Evolutionary conservation across 2,113 vertebrate genomes (phyloP).

Genomic region (Oreochromis tanganicae): DNA sequence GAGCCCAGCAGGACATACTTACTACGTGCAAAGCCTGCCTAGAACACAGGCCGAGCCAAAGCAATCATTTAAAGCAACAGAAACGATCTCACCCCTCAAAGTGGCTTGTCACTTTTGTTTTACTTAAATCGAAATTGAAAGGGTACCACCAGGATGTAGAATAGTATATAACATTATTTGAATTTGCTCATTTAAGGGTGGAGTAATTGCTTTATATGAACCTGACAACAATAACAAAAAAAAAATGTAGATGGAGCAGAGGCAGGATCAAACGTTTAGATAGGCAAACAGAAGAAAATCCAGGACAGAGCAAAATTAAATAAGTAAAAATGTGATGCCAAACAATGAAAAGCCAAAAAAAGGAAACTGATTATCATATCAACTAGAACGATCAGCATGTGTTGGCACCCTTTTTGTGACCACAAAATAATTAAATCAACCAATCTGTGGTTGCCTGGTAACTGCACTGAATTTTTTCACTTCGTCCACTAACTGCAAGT

Average conservation of each 20-base stretch:
- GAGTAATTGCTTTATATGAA: not conserved
- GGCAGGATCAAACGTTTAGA: not conserved
- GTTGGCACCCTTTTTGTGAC: not conserved
- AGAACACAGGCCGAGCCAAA: not conserved
- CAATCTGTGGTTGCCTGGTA: not conserved
- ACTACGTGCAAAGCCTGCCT: not conserved
- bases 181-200: not conserved
- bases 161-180: not conserved
- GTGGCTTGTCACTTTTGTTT: not conserved
- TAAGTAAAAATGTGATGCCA: not conserved
- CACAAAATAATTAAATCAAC: not conserved
- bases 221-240: not conserved
- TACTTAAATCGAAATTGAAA: not conserved
- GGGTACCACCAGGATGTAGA: not conserved
- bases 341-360: not conserved
- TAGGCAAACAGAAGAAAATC: not conserved
- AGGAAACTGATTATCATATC: not conserved
- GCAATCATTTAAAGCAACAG: not conserved
- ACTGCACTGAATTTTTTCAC: not conserved
- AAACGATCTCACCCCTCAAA: conserved; percentile 3
- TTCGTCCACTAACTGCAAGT: not conserved
- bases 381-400: not conserved
- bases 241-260: not conserved
- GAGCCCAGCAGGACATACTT: not conserved
- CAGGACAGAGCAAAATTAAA: not conserved